These are phyloP conservation scores for Sturnus vulgaris DNA, from an alignment of 2,113 vertebrate species.

Conservation along the genomic window DNA sequence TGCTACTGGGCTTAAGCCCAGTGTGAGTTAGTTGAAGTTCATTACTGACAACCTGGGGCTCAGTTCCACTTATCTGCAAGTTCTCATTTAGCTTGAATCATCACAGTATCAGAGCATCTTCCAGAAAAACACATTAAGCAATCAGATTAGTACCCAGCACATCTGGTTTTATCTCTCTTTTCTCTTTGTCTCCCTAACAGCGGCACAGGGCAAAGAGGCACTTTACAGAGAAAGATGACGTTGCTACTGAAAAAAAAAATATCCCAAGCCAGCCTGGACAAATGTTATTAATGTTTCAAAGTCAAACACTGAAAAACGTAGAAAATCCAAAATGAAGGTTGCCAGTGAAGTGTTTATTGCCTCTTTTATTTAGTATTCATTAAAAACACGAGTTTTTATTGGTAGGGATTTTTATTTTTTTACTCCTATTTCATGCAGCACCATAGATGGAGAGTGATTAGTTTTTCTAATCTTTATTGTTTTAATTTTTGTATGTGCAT, in stretches of 20 bases:
- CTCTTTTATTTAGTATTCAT: background rate
- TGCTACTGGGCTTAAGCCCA: conserved; percentile 12
- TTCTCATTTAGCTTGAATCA: conserved; percentile 41
- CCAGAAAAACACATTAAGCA: background rate
- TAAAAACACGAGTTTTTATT: background rate
- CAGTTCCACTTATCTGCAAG: conserved; percentile 44
- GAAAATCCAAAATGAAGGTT: background rate
- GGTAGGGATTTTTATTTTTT: background rate
- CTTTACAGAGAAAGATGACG: background rate
- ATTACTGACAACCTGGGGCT: conserved; percentile 54
- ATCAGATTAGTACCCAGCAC: conserved; percentile 34
- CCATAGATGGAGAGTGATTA: background rate
- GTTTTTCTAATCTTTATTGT: background rate
- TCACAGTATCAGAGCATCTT: conserved; percentile 17
- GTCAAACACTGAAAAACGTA: background rate
- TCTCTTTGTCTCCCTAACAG: background rate
- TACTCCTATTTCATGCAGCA: background rate
- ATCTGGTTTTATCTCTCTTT: conserved; percentile 28
- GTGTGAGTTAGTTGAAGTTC: conserved; percentile 51
- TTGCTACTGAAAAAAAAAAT: background rate
- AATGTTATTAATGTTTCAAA: background rate
- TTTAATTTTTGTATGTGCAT: background rate
- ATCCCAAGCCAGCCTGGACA: background rate
- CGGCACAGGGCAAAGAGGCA: background rate
- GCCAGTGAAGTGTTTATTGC: background rate